These are phyloP conservation scores for Leptopilina boulardi DNA, from an alignment of 1,140 invertebrate species.

Conservation along the genomic window DNA sequence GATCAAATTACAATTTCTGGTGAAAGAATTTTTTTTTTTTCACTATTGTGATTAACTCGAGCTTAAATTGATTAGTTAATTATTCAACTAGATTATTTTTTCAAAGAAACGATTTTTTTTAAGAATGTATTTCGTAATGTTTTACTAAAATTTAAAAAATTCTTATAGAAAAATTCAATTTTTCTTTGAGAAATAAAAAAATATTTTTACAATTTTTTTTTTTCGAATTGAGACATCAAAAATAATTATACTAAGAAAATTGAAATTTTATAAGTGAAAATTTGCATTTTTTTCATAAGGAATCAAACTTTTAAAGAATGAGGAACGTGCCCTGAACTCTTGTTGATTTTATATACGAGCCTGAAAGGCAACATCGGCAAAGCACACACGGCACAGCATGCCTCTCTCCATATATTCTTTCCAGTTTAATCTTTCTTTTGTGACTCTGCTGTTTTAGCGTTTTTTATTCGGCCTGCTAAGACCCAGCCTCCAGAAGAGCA, in stretches of 20 bases:
- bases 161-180: too few relatives aligned
- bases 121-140: too few relatives aligned
- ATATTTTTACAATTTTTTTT: too few relatives aligned
- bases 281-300: not conserved
- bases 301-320: not conserved
- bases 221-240: too few relatives aligned
- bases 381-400: constrained; percentile 30
- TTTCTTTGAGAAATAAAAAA: too few relatives aligned
- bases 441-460: constrained; percentile 73
- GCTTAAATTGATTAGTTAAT: too few relatives aligned
- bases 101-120: too few relatives aligned
- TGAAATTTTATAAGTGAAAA: not conserved
- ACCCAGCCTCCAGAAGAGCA: constrained; percentile 53
- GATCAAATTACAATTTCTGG: too few relatives aligned
- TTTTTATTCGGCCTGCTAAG: constrained; percentile 68
- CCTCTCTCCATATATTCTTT: constrained; percentile 54
- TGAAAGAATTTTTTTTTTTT: too few relatives aligned
- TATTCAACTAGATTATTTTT: too few relatives aligned
- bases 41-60: too few relatives aligned
- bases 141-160: too few relatives aligned
- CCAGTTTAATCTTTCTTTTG: constrained; percentile 70
- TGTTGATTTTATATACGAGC: not conserved
- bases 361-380: constrained; percentile 17
- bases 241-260: not conserved
- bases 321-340: not conserved